Percentiles rank a stretch among this genome's conserved stretches.
These are phyloP conservation scores for Lepidostoma basale DNA, from an alignment of 1,140 invertebrate species.

Conservation along the genomic window DNA sequence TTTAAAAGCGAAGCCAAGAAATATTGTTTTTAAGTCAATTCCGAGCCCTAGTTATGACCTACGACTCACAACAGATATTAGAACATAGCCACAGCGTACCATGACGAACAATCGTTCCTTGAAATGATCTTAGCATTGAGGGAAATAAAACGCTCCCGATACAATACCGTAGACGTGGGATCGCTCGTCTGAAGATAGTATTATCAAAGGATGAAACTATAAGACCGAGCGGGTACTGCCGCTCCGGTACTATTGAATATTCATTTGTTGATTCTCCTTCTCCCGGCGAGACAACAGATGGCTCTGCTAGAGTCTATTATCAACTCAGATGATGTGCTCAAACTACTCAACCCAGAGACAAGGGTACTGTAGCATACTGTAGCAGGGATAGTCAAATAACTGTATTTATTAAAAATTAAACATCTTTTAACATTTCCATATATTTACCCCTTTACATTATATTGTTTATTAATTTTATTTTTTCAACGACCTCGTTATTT, in stretches of 20 bases:
- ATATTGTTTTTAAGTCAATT: too few relatives aligned
- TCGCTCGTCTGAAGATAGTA: constrained; percentile 19
- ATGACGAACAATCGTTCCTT: background rate
- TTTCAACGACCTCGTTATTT: too few relatives aligned
- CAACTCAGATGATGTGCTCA: background rate
- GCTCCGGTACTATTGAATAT: constrained; percentile 18
- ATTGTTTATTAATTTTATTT: too few relatives aligned
- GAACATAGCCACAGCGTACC: background rate
- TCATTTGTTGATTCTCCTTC: constrained; percentile 16
- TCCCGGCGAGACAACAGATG: constrained; percentile 2
- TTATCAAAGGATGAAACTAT: constrained; percentile 29
- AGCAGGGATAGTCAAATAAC: background rate
- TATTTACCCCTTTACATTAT: too few relatives aligned
- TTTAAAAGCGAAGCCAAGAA: too few relatives aligned
- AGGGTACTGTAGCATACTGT: background rate
- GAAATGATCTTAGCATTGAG: background rate
- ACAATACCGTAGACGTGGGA: background rate
- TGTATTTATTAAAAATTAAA: too few relatives aligned
- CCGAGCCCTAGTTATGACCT: too few relatives aligned
- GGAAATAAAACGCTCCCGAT: background rate
- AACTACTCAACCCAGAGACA: background rate
- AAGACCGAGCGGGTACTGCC: background rate
- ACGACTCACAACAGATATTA: background rate
- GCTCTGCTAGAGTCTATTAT: background rate
- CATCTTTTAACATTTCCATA: too few relatives aligned